Evolutionary conservation across 2,888 invertebrate genomes (phyloP).

Genomic region (Phragmatobia fuliginosa): DNA sequence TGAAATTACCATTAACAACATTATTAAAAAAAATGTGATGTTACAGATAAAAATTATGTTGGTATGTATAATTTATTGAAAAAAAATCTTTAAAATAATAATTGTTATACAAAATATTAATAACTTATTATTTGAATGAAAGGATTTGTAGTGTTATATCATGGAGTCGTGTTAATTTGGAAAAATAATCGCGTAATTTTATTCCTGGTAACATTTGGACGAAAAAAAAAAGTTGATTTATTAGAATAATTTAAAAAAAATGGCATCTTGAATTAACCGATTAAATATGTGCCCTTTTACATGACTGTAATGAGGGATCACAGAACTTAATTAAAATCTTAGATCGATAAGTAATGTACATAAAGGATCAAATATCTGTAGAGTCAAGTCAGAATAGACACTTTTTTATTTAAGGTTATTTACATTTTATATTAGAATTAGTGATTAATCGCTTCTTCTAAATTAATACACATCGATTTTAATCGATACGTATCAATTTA

Average conservation of each 20-base stretch:
- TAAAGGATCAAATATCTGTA: constrained; percentile 76
- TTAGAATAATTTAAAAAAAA: constrained; percentile 24
- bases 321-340: constrained; percentile 67
- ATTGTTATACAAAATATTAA: constrained; percentile 56
- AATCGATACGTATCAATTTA: constrained; percentile 41
- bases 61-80: constrained; percentile 77
- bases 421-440: constrained; percentile 43
- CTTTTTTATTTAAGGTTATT: constrained; percentile 49
- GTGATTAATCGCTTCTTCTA: constrained; percentile 34
- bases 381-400: constrained; percentile 60
- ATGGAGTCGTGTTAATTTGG: constrained; percentile 28
- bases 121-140: constrained; percentile 51
- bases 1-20: constrained; percentile 50
- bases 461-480: constrained; percentile 36
- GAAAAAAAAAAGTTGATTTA: constrained; percentile 29
- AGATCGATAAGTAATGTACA: constrained; percentile 74
- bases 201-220: constrained; percentile 20
- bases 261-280: constrained; percentile 32
- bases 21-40: constrained; percentile 81
- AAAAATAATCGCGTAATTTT: constrained; percentile 23
- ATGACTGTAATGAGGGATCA: constrained; percentile 78
- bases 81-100: constrained; percentile 70
- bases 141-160: constrained; percentile 25
- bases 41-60: constrained; percentile 75
- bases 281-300: constrained; percentile 66